A percentile compares a stretch with the other conserved stretches of the same genome.
phyloP scores from a whole-genome alignment of 2,888 invertebrate species.

The Eupithecia vulgata region DNA sequence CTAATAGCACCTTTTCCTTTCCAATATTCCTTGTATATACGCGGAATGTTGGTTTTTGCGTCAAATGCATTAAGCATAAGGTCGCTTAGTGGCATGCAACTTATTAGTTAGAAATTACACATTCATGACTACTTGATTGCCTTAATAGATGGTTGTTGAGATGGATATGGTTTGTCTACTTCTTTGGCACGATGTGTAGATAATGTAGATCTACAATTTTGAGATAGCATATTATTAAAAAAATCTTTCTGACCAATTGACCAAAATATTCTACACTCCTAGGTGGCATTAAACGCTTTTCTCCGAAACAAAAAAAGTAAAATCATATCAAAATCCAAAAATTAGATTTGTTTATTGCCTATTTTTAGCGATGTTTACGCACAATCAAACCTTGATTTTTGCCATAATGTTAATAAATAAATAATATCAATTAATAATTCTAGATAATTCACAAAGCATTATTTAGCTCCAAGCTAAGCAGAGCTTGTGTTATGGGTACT shows the following conservation, averaged over 20 bases:
- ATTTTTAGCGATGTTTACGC: too few relatives aligned
- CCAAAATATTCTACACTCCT: too few relatives aligned
- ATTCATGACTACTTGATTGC: not conserved
- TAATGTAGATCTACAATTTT: too few relatives aligned
- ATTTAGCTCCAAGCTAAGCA: too few relatives aligned
- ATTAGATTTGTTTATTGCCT: too few relatives aligned
- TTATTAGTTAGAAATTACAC: not conserved
- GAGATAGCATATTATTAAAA: not conserved
- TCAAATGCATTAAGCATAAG: constrained; percentile 15
- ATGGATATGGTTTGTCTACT: not conserved
- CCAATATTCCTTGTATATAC: constrained; percentile 20
- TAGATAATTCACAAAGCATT: too few relatives aligned
- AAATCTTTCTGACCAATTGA: not conserved
- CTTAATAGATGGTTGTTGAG: not conserved
- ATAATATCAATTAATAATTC: too few relatives aligned
- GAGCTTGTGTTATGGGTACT: too few relatives aligned
- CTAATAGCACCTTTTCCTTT: constrained; percentile 23
- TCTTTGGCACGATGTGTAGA: not conserved
- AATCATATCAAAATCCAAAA: not conserved
- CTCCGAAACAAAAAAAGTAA: not conserved
- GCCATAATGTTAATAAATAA: too few relatives aligned
- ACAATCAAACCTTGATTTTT: too few relatives aligned
- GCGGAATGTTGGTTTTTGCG: constrained; percentile 19
- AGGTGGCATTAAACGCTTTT: too few relatives aligned
- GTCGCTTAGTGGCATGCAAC: constrained; percentile 8